Base-by-base conservation (phyloP, 1,140 invertebrate species). In the Aphidius ervi region DNA sequence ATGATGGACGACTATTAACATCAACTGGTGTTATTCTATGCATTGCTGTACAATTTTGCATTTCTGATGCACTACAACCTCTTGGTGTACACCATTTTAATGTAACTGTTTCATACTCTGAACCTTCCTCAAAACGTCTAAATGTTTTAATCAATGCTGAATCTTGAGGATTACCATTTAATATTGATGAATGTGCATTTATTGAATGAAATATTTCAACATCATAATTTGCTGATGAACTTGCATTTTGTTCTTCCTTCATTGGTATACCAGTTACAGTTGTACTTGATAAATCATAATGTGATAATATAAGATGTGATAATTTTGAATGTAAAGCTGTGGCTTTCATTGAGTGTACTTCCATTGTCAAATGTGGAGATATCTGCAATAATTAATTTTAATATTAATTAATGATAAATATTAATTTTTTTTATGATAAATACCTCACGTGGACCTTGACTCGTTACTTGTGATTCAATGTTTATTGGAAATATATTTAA, bases 201-300 rank as follows among this genome's bases (percentile, higher is more conserved):
- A 86, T 85, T 0, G 91, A 87, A 76, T 99, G 95, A 65, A 96
- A 89, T 48, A 99, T 90, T 77, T 98, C 95, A 0, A 99, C 96
- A 75, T 99, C 95, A 74, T 99, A 99, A 81, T 98, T 98, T 1
- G 95, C 94, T 53, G 95, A 98, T 0, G 94, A 97, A 76, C 91
- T 95, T 1, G 96, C 94, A 80, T 98, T 98, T 82, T 98, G 95
- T 80, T 99, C 96, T 81, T 99, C 96, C 82, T 99, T 99, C 96
- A 99, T 99, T 5, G 95, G 96, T 70, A 99, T 99, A 40, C 95
- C 95, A 37, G 95, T 98, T 0, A 99, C 95, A 1, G 94, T 97
- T 9, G 96, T 98, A 56, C 91, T 95, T 1, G 94, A 89, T n/a
- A 99, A 79, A 73, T 92, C 86, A 70, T 96, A 98, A 77, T 98